phyloP scores from a whole-genome alignment of 1,140 invertebrate species.

The Hirudo medicinalis region DNA sequence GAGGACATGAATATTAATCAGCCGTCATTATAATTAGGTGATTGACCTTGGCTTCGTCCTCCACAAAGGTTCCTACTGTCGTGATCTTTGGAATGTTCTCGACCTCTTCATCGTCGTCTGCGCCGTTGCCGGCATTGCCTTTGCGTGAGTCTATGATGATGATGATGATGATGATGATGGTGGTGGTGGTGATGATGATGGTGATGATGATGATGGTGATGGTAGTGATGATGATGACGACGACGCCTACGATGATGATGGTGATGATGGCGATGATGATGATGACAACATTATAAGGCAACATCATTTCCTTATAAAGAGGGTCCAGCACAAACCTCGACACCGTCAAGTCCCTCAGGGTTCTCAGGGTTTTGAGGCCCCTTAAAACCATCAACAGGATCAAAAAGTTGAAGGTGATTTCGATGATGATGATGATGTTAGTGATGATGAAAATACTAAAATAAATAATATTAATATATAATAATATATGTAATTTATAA shows the following conservation, averaged over 20 bases:
- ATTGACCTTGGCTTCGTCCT: constrained; percentile 84
- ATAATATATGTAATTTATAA: too few species aligned
- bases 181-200: not conserved
- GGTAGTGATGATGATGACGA: not conserved
- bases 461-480: not conserved
- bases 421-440: not conserved
- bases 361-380: constrained; percentile 91
- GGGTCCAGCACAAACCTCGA: constrained; percentile 72
- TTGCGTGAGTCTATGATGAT: constrained; percentile 48
- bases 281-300: too few species aligned
- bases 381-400: constrained; percentile 99
- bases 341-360: constrained; percentile 96
- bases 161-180: not conserved
- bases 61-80: constrained; percentile 70
- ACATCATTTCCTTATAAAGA: not conserved
- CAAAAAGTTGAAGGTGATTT: constrained; percentile 59
- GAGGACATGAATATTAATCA: too few species aligned
- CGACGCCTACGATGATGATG: not conserved
- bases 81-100: constrained; percentile 60
- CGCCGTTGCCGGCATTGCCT: constrained; percentile 81
- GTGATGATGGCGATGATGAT: not conserved
- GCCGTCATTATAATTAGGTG: constrained; percentile 48
- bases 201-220: not conserved
- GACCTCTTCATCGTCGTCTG: constrained; percentile 90
- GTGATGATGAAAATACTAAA: not conserved